Evolutionary conservation across 2,888 invertebrate genomes (phyloP).

Genomic region (Drosophila recens): DNA sequence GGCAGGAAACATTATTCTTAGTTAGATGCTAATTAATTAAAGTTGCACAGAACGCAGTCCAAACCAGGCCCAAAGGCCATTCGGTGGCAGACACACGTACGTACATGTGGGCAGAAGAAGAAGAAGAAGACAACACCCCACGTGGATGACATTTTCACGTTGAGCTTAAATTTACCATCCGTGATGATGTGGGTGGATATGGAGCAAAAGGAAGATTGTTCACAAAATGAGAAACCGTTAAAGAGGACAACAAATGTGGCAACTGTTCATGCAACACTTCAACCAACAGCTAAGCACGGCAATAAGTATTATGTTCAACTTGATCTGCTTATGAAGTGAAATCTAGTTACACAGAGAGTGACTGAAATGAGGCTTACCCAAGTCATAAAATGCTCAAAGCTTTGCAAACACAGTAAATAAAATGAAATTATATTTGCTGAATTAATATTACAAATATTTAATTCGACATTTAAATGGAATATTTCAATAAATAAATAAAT

Average conservation of each 20-base stretch:
- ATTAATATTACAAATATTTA: background rate
- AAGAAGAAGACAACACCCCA: constrained; percentile 7
- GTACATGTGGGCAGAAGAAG: constrained; percentile 40
- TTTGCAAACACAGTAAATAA: background rate
- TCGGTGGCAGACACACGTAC: constrained; percentile 37
- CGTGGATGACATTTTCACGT: constrained; percentile 50
- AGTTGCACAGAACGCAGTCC: constrained; percentile 23
- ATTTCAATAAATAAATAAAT: no score
- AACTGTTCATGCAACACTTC: constrained; percentile 11
- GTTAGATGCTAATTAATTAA: constrained; percentile 80
- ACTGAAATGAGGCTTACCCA: background rate
- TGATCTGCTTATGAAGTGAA: constrained; percentile 9
- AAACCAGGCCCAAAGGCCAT: constrained; percentile 17
- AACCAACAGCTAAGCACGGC: constrained; percentile 16
- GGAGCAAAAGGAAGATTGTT: constrained; percentile 13
- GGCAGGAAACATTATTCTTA: constrained; percentile 79
- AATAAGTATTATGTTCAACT: constrained; percentile 10
- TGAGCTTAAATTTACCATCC: constrained; percentile 46
- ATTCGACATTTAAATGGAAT: no score
- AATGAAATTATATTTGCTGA: background rate
- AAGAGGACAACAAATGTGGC: constrained; percentile 24
- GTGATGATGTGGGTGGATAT: constrained; percentile 33
- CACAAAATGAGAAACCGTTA: constrained; percentile 16
- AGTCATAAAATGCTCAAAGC: background rate
- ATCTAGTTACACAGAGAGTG: background rate